A percentile compares a stretch with the other conserved stretches of the same genome.
phyloP scores from a whole-genome alignment of 2,797 vertebrate species.

The Apogon talboti region DNA sequence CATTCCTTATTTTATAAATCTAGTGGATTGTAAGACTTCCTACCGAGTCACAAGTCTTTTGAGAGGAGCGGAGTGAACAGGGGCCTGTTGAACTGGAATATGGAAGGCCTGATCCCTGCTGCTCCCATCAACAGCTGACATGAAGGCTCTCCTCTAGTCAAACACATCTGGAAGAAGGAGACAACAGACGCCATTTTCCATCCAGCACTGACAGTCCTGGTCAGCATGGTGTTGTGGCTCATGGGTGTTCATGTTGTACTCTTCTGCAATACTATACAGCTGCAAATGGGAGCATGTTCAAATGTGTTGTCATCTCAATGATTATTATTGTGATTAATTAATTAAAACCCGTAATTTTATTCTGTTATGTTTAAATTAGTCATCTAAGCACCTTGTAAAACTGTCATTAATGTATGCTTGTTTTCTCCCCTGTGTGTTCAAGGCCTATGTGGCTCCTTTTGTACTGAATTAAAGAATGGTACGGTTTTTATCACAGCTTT shows the following conservation, averaged over 20 bases:
- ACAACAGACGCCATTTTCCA: no score
- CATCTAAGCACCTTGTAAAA: conserved; percentile 46
- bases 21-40: not conserved
- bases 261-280: no score
- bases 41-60: no score
- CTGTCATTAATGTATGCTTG: conserved; percentile 44
- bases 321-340: conserved; percentile 54
- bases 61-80: no score
- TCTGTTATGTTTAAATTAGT: conserved; percentile 63
- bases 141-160: no score
- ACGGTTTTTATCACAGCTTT: conserved; percentile 41
- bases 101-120: conserved; percentile 1
- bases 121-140: not conserved
- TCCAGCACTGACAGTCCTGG: no score
- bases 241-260: no score
- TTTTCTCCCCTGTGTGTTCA: conserved; percentile 30
- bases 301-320: no score
- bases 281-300: no score
- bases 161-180: no score
- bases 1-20: conserved; percentile 3
- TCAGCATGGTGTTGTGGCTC: no score
- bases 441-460: conserved; percentile 52
- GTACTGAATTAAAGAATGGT: conserved; percentile 66
- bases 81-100: conserved; percentile 9
- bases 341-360: conserved; percentile 65